Evolutionary conservation across 2,888 invertebrate species (phyloP).

Genomic region (Xylophagus ater): DNA sequence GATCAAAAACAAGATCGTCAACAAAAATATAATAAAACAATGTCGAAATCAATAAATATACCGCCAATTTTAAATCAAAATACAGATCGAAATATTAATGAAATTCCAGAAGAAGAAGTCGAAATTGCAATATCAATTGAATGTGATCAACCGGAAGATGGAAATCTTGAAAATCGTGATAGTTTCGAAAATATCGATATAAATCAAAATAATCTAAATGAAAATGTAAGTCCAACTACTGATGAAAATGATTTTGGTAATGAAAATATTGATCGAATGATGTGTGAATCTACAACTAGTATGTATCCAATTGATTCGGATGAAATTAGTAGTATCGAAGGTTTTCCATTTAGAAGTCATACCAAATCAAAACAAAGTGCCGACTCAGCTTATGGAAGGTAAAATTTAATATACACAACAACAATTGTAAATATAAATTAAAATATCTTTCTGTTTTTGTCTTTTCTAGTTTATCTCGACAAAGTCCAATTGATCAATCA

Average conservation of each 20-base stretch:
- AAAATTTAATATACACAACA: too few relatives aligned
- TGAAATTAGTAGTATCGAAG: conserved; percentile 30
- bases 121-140: not conserved
- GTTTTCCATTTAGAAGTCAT: conserved; percentile 10
- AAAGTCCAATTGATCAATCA: conserved; percentile 38
- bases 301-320: conserved; percentile 30
- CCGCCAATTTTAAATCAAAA: too few relatives aligned
- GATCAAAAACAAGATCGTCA: conserved; percentile 21
- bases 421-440: conserved; percentile 14
- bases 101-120: not conserved
- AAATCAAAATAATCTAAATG: conserved; percentile 5
- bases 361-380: conserved; percentile 37
- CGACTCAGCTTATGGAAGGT: conserved; percentile 83
- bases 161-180: too few relatives aligned
- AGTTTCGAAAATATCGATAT: not conserved
- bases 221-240: not conserved
- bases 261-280: conserved; percentile 6
- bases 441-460: conserved; percentile 8
- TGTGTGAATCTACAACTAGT: conserved; percentile 13
- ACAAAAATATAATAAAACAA: not conserved
- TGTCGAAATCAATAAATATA: too few relatives aligned
- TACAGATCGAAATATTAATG: too few relatives aligned
- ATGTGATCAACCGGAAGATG: too few relatives aligned
- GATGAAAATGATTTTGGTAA: conserved; percentile 13
- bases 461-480: conserved; percentile 45